Evolutionary conservation across 1,140 invertebrate genomes (phyloP).

Genomic region (Aporrectodea caliginosa): DNA sequence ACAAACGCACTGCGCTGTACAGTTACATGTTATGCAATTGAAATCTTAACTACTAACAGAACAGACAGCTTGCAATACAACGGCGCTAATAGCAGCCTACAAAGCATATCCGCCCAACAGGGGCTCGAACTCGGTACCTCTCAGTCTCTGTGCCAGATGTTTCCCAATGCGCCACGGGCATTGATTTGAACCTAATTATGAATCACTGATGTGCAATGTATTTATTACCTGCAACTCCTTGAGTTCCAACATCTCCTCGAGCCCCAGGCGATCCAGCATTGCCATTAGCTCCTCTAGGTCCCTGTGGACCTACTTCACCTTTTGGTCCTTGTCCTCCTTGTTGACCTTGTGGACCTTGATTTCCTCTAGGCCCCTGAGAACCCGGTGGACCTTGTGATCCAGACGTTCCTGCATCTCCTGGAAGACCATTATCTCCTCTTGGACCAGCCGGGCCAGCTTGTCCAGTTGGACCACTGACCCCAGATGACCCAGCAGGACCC

Average conservation of each 20-base stretch:
- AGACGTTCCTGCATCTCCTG: background rate
- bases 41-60: too few species aligned
- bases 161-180: too few species aligned
- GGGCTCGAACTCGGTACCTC: too few species aligned
- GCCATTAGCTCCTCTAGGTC: background rate
- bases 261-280: background rate
- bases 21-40: too few species aligned
- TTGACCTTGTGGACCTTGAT: background rate
- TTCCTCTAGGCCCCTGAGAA: background rate
- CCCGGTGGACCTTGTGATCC: conserved; percentile 12
- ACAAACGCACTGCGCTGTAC: too few species aligned
- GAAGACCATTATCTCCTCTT: background rate
- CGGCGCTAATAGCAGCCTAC: too few species aligned
- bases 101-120: too few species aligned
- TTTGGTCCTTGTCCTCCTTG: background rate
- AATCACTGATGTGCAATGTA: too few species aligned
- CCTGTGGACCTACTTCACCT: background rate
- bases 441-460: background rate
- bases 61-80: too few species aligned
- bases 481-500: background rate
- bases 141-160: too few species aligned
- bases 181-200: too few species aligned
- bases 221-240: background rate
- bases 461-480: background rate
- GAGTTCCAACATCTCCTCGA: background rate